Evolutionary conservation across 2,888 invertebrate genomes (phyloP), one percentile per base, ranked within the genome.

Genomic region (Drosophila silvestris): DNA sequence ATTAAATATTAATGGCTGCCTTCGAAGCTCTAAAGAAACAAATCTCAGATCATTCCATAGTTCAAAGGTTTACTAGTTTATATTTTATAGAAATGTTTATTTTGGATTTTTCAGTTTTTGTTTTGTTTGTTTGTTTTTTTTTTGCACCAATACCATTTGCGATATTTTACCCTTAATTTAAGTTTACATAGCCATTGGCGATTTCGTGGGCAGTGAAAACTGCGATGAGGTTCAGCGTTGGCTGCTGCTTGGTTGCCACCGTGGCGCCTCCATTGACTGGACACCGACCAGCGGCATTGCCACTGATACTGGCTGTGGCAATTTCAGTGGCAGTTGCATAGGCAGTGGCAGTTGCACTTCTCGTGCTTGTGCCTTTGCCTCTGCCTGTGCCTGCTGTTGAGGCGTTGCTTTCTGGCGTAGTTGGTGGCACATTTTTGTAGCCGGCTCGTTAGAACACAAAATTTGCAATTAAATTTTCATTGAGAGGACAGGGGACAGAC

Each of bases 151-250:
- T 92, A 92, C 92, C 91, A 90, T 91, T 90, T 92, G 90, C 92
- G 92, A 92, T 92, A 92, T 92, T 92, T 92, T 92, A 92, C 92
- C 92, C 92, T 92, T 92, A 91, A 91, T 89, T 87, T 77, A 82
- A 86, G 84, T 88, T 89, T 90, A 91, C 90, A 91, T 76, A 80
- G 83, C 89, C 86, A 86, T 81, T 70, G 89, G 87, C 86, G 72
- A 61, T 71, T 74, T 74, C 71, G 77, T 59, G 53, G 47, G 63
- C 83, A 72, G 76, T 63, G 68, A 54, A 54, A 72, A 74, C 77
- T 81, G 80, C 79, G 60, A 64, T 56, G 60, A 60, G 69, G 64
- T 70, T 84, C 89, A 84, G 75, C 85, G 83, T 73, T 64, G 70
- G 61, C 78, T 70, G 85, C 77, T 70, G 64, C 66, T 59, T 67